phyloP scores from a whole-genome alignment of 1,140 invertebrate species.

The Calycopis cecrops region DNA sequence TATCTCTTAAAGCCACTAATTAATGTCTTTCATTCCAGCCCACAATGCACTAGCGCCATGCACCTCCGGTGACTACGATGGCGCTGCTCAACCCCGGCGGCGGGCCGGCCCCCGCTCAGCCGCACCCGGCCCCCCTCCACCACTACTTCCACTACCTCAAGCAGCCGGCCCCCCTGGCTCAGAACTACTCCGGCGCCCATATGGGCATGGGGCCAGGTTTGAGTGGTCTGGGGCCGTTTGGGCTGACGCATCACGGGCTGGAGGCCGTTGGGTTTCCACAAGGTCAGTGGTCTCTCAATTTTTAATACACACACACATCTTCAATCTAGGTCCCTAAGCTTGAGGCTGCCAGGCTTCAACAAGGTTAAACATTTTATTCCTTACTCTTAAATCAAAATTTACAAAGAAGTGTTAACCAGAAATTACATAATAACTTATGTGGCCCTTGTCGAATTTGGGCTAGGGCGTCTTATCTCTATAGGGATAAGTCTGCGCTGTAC shows the following conservation, averaged over 20 bases:
- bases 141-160: constrained; percentile 72
- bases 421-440: no score
- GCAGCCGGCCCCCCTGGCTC: constrained; percentile 59
- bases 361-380: no score
- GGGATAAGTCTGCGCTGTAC: no score
- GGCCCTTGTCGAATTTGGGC: no score
- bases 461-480: no score
- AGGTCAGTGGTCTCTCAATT: constrained; percentile 44
- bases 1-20: no score
- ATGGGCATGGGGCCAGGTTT: constrained; percentile 66
- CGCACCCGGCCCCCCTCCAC: constrained; percentile 63
- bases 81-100: constrained; percentile 59
- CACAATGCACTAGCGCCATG: constrained; percentile 42
- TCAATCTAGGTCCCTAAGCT: no score
- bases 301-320: no score
- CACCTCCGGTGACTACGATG: constrained; percentile 57
- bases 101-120: constrained; percentile 53
- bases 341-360: no score
- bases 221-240: constrained; percentile 66
- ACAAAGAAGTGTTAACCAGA: no score
- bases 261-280: constrained; percentile 73
- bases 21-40: no score
- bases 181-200: constrained; percentile 63
- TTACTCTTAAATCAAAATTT: no score
- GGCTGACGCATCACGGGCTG: constrained; percentile 64